Evolutionary conservation across 2,113 vertebrate genomes (phyloP).

Genomic region (Ibidorhyncha struthersii): DNA sequence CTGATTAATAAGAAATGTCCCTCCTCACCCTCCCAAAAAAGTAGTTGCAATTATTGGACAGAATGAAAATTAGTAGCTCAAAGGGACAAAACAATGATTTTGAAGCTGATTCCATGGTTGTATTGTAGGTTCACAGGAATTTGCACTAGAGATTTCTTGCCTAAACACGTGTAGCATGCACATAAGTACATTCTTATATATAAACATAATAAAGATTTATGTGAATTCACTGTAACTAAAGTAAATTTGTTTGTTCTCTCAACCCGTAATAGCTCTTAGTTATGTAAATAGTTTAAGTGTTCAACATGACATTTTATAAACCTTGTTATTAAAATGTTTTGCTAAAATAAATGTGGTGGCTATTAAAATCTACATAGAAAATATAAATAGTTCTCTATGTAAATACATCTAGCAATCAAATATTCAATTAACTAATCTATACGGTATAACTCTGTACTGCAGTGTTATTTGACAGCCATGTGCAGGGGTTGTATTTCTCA

Average conservation of each 20-base stretch:
- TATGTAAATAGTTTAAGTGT: slow-evolving; percentile 47
- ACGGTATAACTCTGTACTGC: neutral
- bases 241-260: slow-evolving; percentile 50
- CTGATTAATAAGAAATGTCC: neutral
- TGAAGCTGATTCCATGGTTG: neutral
- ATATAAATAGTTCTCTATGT: slow-evolving; percentile 46
- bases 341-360: slow-evolving; percentile 56
- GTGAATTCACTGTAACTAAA: slow-evolving; percentile 36
- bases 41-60: neutral
- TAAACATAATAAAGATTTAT: slow-evolving; percentile 33
- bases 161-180: neutral
- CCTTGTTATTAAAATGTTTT: slow-evolving; percentile 35
- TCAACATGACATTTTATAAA: slow-evolving; percentile 60
- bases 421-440: slow-evolving; percentile 52
- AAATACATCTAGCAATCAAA: slow-evolving; percentile 62
- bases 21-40: neutral
- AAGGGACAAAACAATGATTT: neutral
- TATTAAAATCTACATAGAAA: slow-evolving; percentile 50
- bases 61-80: neutral
- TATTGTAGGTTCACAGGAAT: neutral
- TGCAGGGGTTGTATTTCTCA: slow-evolving; percentile 15
- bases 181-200: neutral
- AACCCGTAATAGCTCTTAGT: slow-evolving; percentile 18
- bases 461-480: slow-evolving; percentile 27
- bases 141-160: neutral